Evolutionary conservation across 2,797 vertebrate genomes (phyloP).

Genomic region (Loris lydekkerianus): DNA sequence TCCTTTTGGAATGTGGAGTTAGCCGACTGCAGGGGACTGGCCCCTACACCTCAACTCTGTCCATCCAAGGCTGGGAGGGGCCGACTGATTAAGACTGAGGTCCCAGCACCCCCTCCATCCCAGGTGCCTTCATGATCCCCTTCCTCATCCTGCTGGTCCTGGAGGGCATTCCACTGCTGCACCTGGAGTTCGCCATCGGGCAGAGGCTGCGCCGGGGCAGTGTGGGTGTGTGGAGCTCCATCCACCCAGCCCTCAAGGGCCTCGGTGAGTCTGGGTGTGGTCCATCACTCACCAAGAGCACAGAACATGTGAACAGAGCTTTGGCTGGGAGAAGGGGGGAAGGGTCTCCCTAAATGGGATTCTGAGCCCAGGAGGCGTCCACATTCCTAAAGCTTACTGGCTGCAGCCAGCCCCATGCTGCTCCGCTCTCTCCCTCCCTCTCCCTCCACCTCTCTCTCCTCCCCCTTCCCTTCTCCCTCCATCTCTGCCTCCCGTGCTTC

Average conservation of each 20-base stretch:
- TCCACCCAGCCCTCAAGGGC: slow-evolving; percentile 93
- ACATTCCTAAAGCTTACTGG: too few relatives aligned
- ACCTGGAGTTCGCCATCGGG: slow-evolving; percentile 97
- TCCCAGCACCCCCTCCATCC: neutral
- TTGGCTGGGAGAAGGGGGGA: neutral
- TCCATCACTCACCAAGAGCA: slow-evolving; percentile 44
- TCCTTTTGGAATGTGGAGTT: neutral
- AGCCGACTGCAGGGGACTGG: neutral
- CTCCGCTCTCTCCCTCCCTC: too few relatives aligned
- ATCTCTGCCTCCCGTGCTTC: too few relatives aligned
- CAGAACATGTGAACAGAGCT: neutral
- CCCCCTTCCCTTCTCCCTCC: too few relatives aligned
- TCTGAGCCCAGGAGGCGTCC: neutral
- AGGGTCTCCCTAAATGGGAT: neutral
- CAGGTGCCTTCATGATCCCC: slow-evolving; percentile 97
- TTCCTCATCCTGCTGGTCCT: slow-evolving; percentile 96
- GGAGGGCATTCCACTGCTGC: slow-evolving; percentile 95
- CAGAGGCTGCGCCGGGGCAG: slow-evolving; percentile 95
- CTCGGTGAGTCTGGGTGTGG: slow-evolving; percentile 90
- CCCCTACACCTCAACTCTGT: neutral
- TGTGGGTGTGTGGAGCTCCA: slow-evolving; percentile 93
- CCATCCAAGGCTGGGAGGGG: neutral
- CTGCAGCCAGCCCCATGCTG: too few relatives aligned
- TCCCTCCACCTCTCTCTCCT: too few relatives aligned
- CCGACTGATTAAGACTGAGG: neutral